Evolutionary conservation across 37 sponge, comb jelly and placozoan species (phyloP), one percentile per base, ranked within the genome.

Genomic region (Crambe crambe): DNA sequence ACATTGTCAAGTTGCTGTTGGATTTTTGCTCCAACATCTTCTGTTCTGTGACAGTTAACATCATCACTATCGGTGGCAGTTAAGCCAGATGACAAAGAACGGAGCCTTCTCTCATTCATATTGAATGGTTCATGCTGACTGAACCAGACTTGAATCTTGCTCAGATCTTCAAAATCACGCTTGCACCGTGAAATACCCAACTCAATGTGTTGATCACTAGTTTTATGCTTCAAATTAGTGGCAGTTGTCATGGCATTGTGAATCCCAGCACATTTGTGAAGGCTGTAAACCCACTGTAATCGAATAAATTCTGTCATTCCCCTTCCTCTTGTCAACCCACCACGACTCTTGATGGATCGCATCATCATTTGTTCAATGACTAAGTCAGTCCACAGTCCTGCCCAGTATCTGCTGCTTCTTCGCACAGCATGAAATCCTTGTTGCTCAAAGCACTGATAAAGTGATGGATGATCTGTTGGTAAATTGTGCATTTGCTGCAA

Each of bases 261-360:
- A 25, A 82, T 74, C 5, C 63, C 31, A 37, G 66, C 64, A 82
- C 73, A 82, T 39, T 82, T 70, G 42, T 82, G 68, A 62, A 82
- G 58, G 32, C 74, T 74, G 54, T 73, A 72, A 34, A 73, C 29
- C 75, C 75, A 74, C 30, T 73, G 64, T 9, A 73, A 21, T 56
- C 64, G 64, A 43, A 73, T 64, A 39, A 41, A 27, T 59, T 82
- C 83, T 82, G 73, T 72, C 42, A 60, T 15, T 58, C 75, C 74
- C 37, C 75, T 58, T 56, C 83, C 83, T 72, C 74, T 72, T 82
- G 74, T n/a, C n/a, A n/a, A n/a, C n/a, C n/a, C n/a, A n/a, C n/a
- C n/a, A n/a, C n/a, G n/a, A n/a, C n/a, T n/a, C 43, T 82, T 80
- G 70, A 72, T 56, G 37, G 73, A 58, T 82, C 42, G 58, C 65